Percentiles rank a stretch among this genome's conserved stretches.
phyloP scores from a whole-genome alignment of 2,888 invertebrate species.

The Drosophila tripunctata region DNA sequence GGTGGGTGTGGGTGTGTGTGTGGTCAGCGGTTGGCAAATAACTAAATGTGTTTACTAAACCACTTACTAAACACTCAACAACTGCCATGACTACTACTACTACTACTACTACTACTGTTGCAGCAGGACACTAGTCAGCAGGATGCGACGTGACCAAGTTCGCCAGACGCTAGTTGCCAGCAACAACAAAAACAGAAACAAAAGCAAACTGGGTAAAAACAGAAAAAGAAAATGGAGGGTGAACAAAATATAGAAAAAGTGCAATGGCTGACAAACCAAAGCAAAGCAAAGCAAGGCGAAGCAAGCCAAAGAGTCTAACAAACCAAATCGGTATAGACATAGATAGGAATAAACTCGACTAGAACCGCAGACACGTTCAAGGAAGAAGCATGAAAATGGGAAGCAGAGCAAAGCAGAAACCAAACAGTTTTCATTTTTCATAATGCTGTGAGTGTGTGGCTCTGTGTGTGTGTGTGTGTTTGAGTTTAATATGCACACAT shows the following conservation, averaged over 20 bases:
- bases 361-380: constrained; percentile 66
- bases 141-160: constrained; percentile 72
- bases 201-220: constrained; percentile 40
- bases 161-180: constrained; percentile 40
- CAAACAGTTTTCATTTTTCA: constrained; percentile 71
- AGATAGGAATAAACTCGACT: constrained; percentile 20
- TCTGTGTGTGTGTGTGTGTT: constrained; percentile 17
- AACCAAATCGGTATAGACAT: constrained; percentile 43
- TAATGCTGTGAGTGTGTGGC: constrained; percentile 58
- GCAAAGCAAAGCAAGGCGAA: constrained; percentile 5
- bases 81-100: constrained; percentile 49
- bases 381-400: constrained; percentile 21
- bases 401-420: constrained; percentile 20
- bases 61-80: constrained; percentile 79
- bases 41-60: constrained; percentile 80
- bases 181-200: constrained; percentile 30
- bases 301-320: constrained; percentile 23
- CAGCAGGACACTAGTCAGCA: constrained; percentile 35
- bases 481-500: constrained; percentile 39
- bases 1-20: constrained; percentile 29
- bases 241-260: constrained; percentile 46
- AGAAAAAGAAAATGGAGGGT: constrained; percentile 9
- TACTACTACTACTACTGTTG: constrained; percentile 19
- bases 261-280: constrained; percentile 35
- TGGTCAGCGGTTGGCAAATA: constrained; percentile 69